A percentile compares a stretch with the other conserved stretches of the same genome.
Conservation (phyloP, 2,797 vertebrate species). For the Clangula hyemalis region DNA sequence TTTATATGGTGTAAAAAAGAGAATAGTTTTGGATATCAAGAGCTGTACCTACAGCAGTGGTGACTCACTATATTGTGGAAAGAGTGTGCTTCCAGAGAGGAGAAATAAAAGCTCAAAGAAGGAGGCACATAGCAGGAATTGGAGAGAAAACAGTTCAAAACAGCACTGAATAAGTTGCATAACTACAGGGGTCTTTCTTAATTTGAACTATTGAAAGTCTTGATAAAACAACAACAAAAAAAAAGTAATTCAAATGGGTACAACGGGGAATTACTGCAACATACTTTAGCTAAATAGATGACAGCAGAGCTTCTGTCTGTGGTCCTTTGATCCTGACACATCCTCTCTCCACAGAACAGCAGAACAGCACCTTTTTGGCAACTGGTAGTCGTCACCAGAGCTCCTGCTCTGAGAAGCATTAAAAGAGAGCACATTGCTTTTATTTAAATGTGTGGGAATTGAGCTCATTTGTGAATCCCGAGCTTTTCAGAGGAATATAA, state of each 20-base stretch:
- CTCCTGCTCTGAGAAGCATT: background rate
- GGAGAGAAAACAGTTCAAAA: background rate
- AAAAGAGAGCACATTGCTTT: background rate
- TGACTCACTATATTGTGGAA: background rate
- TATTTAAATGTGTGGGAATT: background rate
- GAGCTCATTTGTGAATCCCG: background rate
- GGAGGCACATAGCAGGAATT: background rate
- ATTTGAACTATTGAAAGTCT: background rate
- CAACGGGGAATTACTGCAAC: background rate
- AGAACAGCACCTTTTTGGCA: background rate
- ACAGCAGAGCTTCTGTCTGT: background rate
- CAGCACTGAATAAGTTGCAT: background rate
- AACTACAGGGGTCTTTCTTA: background rate
- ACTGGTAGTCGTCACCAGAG: background rate
- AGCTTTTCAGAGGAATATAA: background rate
- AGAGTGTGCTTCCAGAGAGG: background rate
- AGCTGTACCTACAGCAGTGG: background rate
- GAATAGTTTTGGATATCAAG: background rate
- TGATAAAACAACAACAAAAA: background rate
- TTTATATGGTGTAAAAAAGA: background rate
- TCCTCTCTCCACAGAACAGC: background rate
- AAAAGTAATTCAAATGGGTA: background rate
- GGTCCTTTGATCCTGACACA: background rate
- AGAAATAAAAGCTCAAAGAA: background rate
- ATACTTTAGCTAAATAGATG: background rate